Evolutionary conservation across 1,140 invertebrate species (phyloP), one percentile per base, ranked within the genome.

Genomic region (Apocrypta bakeri): DNA sequence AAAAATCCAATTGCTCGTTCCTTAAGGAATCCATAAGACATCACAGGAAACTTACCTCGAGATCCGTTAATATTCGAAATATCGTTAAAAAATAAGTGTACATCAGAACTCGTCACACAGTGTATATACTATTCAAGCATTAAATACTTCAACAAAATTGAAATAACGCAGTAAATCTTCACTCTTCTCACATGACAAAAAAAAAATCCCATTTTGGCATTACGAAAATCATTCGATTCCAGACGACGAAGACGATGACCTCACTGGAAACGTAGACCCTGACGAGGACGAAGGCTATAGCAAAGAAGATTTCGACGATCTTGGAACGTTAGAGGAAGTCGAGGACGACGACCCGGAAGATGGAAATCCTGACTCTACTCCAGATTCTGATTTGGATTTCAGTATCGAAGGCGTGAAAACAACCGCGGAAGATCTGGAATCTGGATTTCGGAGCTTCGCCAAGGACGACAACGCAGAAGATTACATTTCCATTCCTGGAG

Each of bases 381-480:
- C 88, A 25, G 91, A 91, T 3, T 88, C 87, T 71, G 85, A 89
- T 75, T 83, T 88, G 29, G 87, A 90, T 83, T 74, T 82, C 37
- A 84, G 84, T 17, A 85, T 83, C 25, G 84, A 87, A 48, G 83
- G 75, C 56, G 68, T 81, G 9, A 69, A 78, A 31, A 71, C 42
- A 14, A 29, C 84, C n/a, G 80, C 84, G 25, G 82, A 86, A 77
- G 84, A 86, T 73, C 42, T 17, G n/a, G n/a, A n/a, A n/a, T n/a
- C n/a, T 17, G 75, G 83, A 24, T 87, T 89, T 40, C 89, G 88
- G 63, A 85, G 88, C 84, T 82, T 89, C 12, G 86, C 85, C 24
- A 89, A 91, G 42, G 85, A 88, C 3, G 89, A 93, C 3, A 88
- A 89, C 9, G 86, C 88, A 63, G 91, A 92, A 31, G 92, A 93